Evolutionary conservation across 2,113 vertebrate genomes (phyloP), one percentile per base, ranked within the genome.

Genomic region (Pithys albifrons): DNA sequence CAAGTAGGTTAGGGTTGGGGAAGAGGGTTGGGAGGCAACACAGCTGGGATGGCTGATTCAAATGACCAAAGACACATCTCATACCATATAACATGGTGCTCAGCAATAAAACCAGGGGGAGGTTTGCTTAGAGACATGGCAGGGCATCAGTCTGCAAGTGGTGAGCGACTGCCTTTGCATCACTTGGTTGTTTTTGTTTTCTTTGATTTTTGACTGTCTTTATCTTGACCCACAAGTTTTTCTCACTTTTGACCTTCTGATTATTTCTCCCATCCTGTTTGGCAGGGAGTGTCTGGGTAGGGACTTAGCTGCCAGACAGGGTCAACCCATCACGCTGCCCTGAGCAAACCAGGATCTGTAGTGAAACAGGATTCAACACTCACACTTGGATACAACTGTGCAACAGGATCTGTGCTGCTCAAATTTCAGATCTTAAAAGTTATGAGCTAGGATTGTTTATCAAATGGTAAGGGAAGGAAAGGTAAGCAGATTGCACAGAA

Each of bases 21-120:
- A 17, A 54, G 19, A 49, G 20, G 9, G 5, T 0, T 84, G 33
- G 19, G 35, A 71, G 37, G 6, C 22, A n/a, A 14, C 6, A 51
- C 15, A 59, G 39, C 48, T 7, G 3, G 45, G 33, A 71, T 17
- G 76, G 37, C 37, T 54, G 43, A 61, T 59, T 31, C 59, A 77
- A 13, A 64, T 35, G 48, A 54, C 48, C 37, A 54, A 76, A 84
- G 24, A 33, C 6, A 24, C 28, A 3, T 25, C 16, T 59, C 43
- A 45, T 64, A 19, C 31, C 17, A 4, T 48, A 1, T 67, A 49
- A 52, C 0, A 1, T 74, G 33, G 28, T 4, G 2, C 28, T 64
- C 31, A 7, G n/a, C 14, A 64, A 23, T 65, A 48, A 74, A 78
- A 85, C 25, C 14, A 7, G 6, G 6, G 10, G 6, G 1, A 43